Conservation (phyloP, 2,113 vertebrate genomes). For the Mobula hypostoma region DNA sequence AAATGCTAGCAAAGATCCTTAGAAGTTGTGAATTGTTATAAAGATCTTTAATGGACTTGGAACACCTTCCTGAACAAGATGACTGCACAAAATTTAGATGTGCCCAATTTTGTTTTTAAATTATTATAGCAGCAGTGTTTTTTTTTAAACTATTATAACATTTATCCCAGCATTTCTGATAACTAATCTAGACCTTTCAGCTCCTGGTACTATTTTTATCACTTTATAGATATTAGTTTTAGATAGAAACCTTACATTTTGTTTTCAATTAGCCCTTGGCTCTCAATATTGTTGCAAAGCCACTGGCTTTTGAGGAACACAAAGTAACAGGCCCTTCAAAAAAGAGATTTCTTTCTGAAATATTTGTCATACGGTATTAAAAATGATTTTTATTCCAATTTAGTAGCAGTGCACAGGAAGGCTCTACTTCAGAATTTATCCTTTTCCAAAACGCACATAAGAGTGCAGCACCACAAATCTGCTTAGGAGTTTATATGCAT, state of each 20-base stretch:
- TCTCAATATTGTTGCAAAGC: neutral
- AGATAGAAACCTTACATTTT: neutral
- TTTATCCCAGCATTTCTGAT: neutral
- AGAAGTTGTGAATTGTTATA: conserved; percentile 36
- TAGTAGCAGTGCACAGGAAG: neutral
- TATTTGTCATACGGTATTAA: neutral
- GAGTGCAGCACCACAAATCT: neutral
- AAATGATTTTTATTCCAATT: neutral
- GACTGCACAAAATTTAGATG: conserved; percentile 9
- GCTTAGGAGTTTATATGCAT: neutral
- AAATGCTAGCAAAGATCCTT: conserved; percentile 38
- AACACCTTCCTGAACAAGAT: conserved; percentile 7
- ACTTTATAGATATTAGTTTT: neutral
- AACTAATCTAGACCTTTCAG: neutral
- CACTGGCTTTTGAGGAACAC: neutral
- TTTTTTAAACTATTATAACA: neutral
- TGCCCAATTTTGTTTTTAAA: conserved; percentile 6
- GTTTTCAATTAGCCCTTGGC: neutral
- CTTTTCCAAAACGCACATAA: neutral
- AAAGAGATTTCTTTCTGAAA: too few species aligned
- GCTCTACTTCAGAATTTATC: neutral
- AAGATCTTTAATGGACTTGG: conserved; percentile 32
- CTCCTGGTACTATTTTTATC: neutral
- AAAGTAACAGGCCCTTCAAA: too few species aligned
- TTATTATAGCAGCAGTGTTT: neutral